Evolutionary conservation across 2,888 invertebrate species (phyloP).

Genomic region (Cantharis lateralis): DNA sequence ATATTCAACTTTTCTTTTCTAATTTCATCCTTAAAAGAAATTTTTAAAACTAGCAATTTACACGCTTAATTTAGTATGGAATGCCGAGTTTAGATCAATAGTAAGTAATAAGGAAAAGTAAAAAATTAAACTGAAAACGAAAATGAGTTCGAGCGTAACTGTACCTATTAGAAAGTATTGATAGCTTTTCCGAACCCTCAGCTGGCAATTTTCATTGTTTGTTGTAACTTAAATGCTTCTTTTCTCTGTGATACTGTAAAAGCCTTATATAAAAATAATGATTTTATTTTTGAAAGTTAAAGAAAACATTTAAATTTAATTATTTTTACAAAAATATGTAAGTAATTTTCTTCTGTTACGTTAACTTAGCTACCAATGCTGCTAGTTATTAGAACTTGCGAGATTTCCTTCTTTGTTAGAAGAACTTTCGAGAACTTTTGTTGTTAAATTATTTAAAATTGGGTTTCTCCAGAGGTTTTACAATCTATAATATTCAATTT

Average conservation of each 20-base stretch:
- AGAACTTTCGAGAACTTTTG: background rate
- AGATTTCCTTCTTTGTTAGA: background rate
- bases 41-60: background rate
- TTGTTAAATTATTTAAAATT: background rate
- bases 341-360: background rate
- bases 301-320: background rate
- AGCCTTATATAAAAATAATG: constrained; percentile 11
- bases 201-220: constrained; percentile 20
- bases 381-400: background rate
- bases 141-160: constrained; percentile 19
- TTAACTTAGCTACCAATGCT: background rate
- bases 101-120: constrained; percentile 9
- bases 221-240: constrained; percentile 11
- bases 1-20: background rate
- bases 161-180: constrained; percentile 20
- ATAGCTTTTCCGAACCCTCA: constrained; percentile 14
- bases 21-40: background rate
- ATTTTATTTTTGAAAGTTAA: background rate
- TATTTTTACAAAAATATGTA: background rate
- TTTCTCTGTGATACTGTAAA: constrained; percentile 10
- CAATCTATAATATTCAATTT: background rate
- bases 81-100: background rate
- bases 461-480: background rate
- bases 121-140: constrained; percentile 16
- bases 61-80: background rate